Conservation (phyloP, 2,113 vertebrate genomes). For the Pagrus major region DNA sequence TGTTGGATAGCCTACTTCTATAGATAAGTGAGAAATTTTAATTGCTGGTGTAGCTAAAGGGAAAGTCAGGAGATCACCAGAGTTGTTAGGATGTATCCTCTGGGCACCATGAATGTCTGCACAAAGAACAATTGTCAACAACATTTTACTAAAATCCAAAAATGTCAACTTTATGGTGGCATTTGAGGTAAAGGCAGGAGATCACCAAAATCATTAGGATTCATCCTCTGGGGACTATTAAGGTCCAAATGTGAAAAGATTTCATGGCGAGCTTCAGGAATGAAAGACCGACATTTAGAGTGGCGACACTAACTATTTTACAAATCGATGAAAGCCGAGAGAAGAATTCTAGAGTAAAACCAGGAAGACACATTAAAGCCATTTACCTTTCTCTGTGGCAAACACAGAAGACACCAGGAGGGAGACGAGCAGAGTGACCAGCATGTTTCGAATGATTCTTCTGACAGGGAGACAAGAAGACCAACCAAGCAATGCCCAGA, state of each 20-base stretch:
- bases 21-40: background rate
- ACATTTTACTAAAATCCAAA: background rate
- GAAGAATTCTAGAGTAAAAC: background rate
- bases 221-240: background rate
- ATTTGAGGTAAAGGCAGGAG: background rate
- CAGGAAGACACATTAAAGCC: background rate
- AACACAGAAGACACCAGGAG: constrained; percentile 61
- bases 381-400: constrained; percentile 74
- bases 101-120: background rate
- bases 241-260: background rate
- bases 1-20: too few relatives aligned
- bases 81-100: background rate
- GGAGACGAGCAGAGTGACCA: constrained; percentile 51
- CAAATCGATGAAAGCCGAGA: background rate
- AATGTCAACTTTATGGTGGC: background rate
- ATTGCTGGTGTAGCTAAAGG: too few relatives aligned
- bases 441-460: constrained; percentile 56
- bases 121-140: too few relatives aligned
- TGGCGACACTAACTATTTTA: background rate
- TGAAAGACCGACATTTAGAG: background rate
- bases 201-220: background rate
- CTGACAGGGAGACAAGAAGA: background rate
- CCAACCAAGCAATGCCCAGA: background rate
- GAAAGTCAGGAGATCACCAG: too few relatives aligned
- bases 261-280: background rate